Percentiles rank a stretch among this genome's conserved stretches.
Evolutionary conservation across 1,140 invertebrate species (phyloP).

Genomic region (Macrostomum lignano): DNA sequence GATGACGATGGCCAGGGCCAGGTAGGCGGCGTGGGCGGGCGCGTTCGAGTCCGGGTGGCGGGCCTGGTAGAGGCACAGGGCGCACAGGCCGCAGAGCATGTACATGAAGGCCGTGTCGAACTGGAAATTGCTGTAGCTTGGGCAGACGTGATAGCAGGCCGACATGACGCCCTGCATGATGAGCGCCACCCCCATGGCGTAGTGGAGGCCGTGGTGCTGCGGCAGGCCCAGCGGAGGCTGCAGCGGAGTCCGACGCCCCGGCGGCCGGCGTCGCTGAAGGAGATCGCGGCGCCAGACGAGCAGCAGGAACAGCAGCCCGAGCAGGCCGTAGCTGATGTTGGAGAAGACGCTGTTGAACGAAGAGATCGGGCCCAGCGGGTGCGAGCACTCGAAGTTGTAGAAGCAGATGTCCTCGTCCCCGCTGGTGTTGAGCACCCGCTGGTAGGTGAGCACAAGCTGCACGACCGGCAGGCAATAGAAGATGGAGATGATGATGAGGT

Average conservation of each 20-base stretch:
- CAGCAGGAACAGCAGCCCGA: conserved; percentile 37
- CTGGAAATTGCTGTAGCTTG: conserved; percentile 60
- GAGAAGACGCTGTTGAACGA: conserved; percentile 45
- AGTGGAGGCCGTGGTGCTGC: conserved; percentile 56
- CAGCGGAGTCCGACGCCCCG: background rate
- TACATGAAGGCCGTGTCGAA: conserved; percentile 37
- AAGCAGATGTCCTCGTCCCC: conserved; percentile 67
- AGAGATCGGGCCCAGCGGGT: conserved; percentile 37
- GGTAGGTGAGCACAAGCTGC: too few relatives aligned
- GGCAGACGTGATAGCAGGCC: conserved; percentile 40
- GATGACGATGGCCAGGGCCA: conserved; percentile 43
- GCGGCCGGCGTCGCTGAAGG: background rate
- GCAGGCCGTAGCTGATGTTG: conserved; percentile 55
- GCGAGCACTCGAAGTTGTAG: conserved; percentile 63
- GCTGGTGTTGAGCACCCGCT: conserved; percentile 44
- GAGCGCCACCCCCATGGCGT: conserved; percentile 54
- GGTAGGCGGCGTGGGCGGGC: conserved; percentile 46
- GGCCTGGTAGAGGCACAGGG: conserved; percentile 52
- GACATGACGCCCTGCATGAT: conserved; percentile 60
- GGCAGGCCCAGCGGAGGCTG: conserved; percentile 40
- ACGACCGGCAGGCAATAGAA: background rate
- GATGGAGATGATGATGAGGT: background rate
- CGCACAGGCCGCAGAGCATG: too few relatives aligned
- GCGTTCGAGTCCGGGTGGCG: conserved; percentile 56
- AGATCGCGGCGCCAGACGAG: conserved; percentile 19